Percentiles rank a stretch among this genome's conserved stretches.
Conservation (phyloP, 2,113 vertebrate genomes). For the Casuarius casuarius region DNA sequence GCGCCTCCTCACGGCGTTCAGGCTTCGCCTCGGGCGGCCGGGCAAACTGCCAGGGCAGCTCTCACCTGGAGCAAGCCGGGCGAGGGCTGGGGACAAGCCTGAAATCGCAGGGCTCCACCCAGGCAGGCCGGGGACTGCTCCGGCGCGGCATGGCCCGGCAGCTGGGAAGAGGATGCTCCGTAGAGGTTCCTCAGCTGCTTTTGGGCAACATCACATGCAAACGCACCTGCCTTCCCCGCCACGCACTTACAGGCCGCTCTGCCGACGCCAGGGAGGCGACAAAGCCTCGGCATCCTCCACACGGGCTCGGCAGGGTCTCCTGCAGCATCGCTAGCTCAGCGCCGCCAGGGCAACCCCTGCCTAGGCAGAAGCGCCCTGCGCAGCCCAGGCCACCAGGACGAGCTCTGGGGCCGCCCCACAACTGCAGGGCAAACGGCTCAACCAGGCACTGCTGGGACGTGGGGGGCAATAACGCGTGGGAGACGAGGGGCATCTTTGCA, state of each 20-base stretch:
- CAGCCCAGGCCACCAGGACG: not conserved
- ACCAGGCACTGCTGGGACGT: too few species aligned
- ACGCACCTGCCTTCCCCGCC: not conserved
- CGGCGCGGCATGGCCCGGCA: not conserved
- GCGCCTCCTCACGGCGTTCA: not conserved
- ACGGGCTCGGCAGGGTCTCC: accelerated
- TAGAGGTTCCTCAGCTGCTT: not conserved
- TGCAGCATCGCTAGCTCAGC: too few species aligned
- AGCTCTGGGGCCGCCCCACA: too few species aligned
- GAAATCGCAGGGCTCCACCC: too few species aligned
- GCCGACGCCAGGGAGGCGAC: accelerated
- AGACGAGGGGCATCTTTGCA: too few species aligned
- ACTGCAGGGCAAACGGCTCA: too few species aligned
- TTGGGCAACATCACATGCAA: not conserved
- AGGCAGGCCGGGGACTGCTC: not conserved
- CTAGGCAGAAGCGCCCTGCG: not conserved
- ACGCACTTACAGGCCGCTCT: accelerated
- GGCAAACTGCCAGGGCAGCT: not conserved
- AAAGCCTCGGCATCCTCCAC: accelerated
- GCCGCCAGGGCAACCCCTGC: not conserved
- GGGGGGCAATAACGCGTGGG: too few species aligned
- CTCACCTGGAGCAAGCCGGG: not conserved
- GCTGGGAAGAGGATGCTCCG: not conserved
- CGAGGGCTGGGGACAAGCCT: not conserved
- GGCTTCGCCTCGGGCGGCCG: not conserved